Evolutionary conservation across 2,797 vertebrate genomes (phyloP), one percentile per base, ranked within the genome.

Genomic region (Sebastes nivosus): DNA sequence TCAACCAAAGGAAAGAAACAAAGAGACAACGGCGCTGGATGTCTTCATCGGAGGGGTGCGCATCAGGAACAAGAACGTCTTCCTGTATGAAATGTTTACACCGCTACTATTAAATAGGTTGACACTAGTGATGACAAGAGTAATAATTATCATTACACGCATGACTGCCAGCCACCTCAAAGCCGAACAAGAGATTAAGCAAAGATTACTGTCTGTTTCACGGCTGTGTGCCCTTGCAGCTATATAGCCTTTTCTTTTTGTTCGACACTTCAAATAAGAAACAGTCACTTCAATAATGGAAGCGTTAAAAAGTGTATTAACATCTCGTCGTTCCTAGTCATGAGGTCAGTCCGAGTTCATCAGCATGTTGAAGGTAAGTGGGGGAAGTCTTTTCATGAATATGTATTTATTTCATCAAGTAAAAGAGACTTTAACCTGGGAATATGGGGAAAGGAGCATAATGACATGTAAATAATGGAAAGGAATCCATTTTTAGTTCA

Each of bases 111-210:
- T 89, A 90, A 87, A 92, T 77, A 86, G 77, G 63, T 77, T 89
- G 88, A 92, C 87, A 85, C 68, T 71, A 38, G 86, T 89, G 77
- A 81, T 86, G 87, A 93, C 81, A 87, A 74, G 87, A 81, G 75
- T 75, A 87, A 91, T 90, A 91, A 93, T 94, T 89, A 92, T 84
- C 74, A 89, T 89, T 85, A 89, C 82, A 88, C 11, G 73, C 77
- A 79, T 80, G 87, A 80, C 77, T 88, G 82, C 81, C 55, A 88
- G 38, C 79, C 69, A 85, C 81, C 75, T 92, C 79, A 90, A 84
- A 91, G 81, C 71, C 12, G 75, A 89, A 81, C 69, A 81, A 77
- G 78, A 89, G 89, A 88, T 92, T 88, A 93, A 74, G 82, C 42
- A 74, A 83, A 88, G 88, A 91, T 88, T 88, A 87, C 63, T 60